A percentile compares a stretch with the other conserved stretches of the same genome.
phyloP scores from a whole-genome alignment of 2,797 vertebrate genomes.

The Linurgus olivaceus region DNA sequence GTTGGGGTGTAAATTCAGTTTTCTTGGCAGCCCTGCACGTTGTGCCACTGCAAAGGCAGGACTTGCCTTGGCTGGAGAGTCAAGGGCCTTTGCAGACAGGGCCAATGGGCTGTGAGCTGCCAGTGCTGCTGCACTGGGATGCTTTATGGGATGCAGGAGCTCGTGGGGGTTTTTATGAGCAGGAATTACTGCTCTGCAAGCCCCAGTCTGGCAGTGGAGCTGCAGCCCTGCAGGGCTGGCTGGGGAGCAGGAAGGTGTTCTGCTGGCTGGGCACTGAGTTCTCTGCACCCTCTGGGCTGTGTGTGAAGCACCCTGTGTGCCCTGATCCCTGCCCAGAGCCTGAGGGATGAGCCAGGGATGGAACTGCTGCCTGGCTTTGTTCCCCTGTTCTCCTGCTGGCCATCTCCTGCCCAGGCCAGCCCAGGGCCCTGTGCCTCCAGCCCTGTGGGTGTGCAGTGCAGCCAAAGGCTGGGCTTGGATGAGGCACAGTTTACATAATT shows the following conservation, averaged over 20 bases:
- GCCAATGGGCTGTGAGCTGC: not conserved
- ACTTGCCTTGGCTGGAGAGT: not conserved
- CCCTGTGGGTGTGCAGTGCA: not conserved
- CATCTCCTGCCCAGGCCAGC: not conserved
- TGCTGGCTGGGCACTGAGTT: not conserved
- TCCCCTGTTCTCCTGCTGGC: not conserved
- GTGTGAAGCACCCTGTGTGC: not conserved
- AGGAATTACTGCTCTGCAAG: not conserved
- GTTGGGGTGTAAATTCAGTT: not conserved
- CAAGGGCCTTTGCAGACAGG: not conserved
- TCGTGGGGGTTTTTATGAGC: not conserved
- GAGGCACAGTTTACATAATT: conserved; percentile 7
- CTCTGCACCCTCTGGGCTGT: not conserved
- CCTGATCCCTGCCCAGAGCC: not conserved
- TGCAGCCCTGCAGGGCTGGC: not conserved
- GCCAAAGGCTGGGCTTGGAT: conserved; percentile 9
- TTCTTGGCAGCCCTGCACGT: not conserved
- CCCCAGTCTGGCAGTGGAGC: not conserved
- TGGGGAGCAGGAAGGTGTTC: not conserved
- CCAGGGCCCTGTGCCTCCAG: not conserved
- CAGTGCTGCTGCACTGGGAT: not conserved
- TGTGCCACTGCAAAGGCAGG: not conserved
- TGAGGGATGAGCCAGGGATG: not conserved
- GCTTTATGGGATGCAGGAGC: not conserved
- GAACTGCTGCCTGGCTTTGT: not conserved